Base-by-base conservation (phyloP, 2,797 vertebrate genomes). In the Pristis pectinata region DNA sequence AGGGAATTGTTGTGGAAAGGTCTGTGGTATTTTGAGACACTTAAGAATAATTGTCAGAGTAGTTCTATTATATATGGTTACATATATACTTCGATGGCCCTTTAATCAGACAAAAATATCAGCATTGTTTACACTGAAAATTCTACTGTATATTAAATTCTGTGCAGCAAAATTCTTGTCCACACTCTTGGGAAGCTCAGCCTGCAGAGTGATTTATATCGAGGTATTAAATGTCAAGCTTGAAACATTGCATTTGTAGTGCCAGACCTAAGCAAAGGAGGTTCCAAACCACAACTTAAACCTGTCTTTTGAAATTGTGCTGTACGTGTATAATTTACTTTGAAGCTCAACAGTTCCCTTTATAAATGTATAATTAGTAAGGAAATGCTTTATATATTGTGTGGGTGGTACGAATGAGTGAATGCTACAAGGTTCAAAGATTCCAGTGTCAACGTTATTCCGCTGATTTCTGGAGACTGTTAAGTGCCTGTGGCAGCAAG, bases 211-310 rank as follows among this genome's bases (percentile, higher is more conserved):
- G 94, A 94, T 94, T 94, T 94, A 87, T 94, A 77, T 94, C 56
- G 91, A 59, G 11, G 85, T 77, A 94, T 94, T 89, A 94, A 89
- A 89, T 94, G 85, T 92, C 94, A 94, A 53, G 44, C 19, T 74
- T 94, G 94, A 94, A 76, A 27, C 74, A 92, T 59, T 94, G 70
- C 83, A 94, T 85, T 76, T 72, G 56, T 53, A 56, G 34, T 49
- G 92, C 67, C 61, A 94, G 37, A 72, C n/a, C 94, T 41, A 22
- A 72, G 94, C 82, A 53, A 89, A 87, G 82, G 67, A 94, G 85
- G 37, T 89, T 94, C 64, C 64, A 94, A 87, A 91, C 82, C 80
- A 59, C 94, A 94, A 77, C 77, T 89, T 89, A 76, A 76, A 49
- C 19, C 24, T 89, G 41, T 72, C 94, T 94, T 87, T 94, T 74